Conservation (phyloP, 2,888 invertebrate species). For the Sarcophaga carnaria region DNA sequence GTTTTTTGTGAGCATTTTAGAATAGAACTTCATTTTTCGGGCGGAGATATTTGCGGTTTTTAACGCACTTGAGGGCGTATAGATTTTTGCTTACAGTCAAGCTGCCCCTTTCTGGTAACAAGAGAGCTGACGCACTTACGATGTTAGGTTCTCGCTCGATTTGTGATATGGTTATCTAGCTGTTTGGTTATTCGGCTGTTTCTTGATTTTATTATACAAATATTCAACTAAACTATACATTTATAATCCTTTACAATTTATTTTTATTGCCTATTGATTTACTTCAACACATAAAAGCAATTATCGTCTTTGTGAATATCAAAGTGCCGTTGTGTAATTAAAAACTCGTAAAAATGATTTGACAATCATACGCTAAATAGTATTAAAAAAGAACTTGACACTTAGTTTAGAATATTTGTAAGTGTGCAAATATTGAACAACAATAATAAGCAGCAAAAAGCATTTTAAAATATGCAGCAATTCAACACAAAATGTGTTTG, state of each 20-base stretch:
- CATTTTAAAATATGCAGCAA: conserved; percentile 12
- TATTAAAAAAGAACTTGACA: conserved; percentile 4
- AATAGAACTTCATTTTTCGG: too few relatives aligned
- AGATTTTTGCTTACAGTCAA: too few relatives aligned
- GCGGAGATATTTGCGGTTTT: too few relatives aligned
- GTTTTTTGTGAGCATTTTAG: too few relatives aligned
- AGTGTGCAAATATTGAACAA: conserved; percentile 51
- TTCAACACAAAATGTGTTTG: conserved; percentile 19
- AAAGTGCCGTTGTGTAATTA: background rate
- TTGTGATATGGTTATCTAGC: too few relatives aligned
- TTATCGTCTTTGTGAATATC: background rate
- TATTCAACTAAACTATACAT: too few relatives aligned
- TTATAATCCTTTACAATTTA: background rate
- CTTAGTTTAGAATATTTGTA: conserved; percentile 50
- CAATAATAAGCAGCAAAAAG: conserved; percentile 24
- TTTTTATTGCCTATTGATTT: background rate
- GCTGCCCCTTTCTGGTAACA: too few relatives aligned
- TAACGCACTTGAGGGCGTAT: too few relatives aligned
- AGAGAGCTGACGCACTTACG: too few relatives aligned
- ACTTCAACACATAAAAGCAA: background rate
- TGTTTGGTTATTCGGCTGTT: too few relatives aligned
- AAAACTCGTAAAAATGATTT: conserved; percentile 17
- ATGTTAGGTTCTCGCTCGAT: too few relatives aligned
- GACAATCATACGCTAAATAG: conserved; percentile 52
- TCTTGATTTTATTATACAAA: too few relatives aligned